Percentiles rank a stretch among this genome's conserved stretches.
phyloP scores from a whole-genome alignment of 2,888 invertebrate species.

The Apodemia zela region DNA sequence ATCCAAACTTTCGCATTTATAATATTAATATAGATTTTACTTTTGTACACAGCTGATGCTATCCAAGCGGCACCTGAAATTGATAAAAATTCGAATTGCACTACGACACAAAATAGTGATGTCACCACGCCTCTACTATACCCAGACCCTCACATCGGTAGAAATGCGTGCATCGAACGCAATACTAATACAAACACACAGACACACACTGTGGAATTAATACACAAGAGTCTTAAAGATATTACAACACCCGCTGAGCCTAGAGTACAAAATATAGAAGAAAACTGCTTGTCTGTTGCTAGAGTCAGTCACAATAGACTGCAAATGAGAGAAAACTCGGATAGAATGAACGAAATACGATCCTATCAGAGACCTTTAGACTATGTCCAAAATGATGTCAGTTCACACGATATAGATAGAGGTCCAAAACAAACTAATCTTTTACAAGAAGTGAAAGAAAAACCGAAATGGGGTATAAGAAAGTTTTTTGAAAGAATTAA shows the following conservation, averaged over 20 bases:
- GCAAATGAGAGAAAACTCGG: constrained; percentile 44
- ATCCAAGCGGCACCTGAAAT: constrained; percentile 41
- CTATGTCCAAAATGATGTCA: constrained; percentile 88
- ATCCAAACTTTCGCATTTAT: too few relatives aligned
- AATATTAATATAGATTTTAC: too few relatives aligned
- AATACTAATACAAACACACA: constrained; percentile 80
- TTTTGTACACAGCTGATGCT: constrained; percentile 24
- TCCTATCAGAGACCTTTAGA: constrained; percentile 75
- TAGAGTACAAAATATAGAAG: constrained; percentile 42
- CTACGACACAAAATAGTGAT: constrained; percentile 44
- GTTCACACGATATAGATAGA: constrained; percentile 51
- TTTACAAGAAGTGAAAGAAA: constrained; percentile 58
- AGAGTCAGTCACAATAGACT: constrained; percentile 42
- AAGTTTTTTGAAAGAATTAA: constrained; percentile 65
- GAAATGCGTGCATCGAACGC: constrained; percentile 92
- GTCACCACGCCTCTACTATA: constrained; percentile 76
- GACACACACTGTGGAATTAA: constrained; percentile 73
- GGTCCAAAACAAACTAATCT: constrained; percentile 68
- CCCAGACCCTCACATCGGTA: constrained; percentile 89
- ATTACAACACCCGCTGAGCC: constrained; percentile 42
- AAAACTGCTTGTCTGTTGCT: constrained; percentile 62
- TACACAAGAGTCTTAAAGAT: constrained; percentile 84
- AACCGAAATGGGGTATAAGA: constrained; percentile 64
- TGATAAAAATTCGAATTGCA: constrained; percentile 65
- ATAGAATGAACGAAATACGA: constrained; percentile 54